phyloP scores from a whole-genome alignment of 2,888 invertebrate species.

The Axea sp. region DNA sequence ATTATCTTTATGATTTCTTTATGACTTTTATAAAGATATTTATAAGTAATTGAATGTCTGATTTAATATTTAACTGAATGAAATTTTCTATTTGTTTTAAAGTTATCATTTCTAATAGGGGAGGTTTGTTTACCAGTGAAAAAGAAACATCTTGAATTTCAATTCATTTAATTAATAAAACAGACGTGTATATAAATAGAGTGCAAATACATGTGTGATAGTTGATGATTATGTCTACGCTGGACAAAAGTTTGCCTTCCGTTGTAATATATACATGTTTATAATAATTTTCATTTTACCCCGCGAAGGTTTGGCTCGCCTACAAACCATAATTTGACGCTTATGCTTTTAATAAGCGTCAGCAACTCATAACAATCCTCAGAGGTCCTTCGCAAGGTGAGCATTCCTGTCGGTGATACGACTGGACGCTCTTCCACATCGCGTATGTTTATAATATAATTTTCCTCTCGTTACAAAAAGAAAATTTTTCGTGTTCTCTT shows the following conservation, averaged over 20 bases:
- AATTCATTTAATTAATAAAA: conserved; percentile 75
- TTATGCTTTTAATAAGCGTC: not conserved
- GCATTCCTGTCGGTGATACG: conserved; percentile 25
- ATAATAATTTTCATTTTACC: conserved; percentile 52
- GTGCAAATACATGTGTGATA: conserved; percentile 74
- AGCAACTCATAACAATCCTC: conserved; percentile 12
- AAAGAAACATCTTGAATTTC: conserved; percentile 42
- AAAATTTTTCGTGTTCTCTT: conserved; percentile 30
- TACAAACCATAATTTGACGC: conserved; percentile 16
- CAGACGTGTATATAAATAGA: conserved; percentile 77
- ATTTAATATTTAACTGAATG: no score
- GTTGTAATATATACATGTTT: conserved; percentile 64
- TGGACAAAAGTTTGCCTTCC: conserved; percentile 60
- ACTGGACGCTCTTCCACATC: conserved; percentile 38
- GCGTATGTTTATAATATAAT: conserved; percentile 22
- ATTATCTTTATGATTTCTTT: no score
- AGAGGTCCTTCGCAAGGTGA: conserved; percentile 48
- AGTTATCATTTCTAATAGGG: no score
- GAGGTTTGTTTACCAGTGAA: no score
- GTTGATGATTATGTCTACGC: conserved; percentile 62
- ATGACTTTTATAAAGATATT: no score
- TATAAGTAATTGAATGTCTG: no score
- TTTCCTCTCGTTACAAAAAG: conserved; percentile 34
- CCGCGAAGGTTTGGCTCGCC: conserved; percentile 56
- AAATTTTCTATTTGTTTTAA: no score